A percentile compares a stretch with the other conserved stretches of the same genome.
These are phyloP conservation scores for Spilogale gracilis DNA, from an alignment of 2,113 vertebrate species.

Conservation along the genomic window DNA sequence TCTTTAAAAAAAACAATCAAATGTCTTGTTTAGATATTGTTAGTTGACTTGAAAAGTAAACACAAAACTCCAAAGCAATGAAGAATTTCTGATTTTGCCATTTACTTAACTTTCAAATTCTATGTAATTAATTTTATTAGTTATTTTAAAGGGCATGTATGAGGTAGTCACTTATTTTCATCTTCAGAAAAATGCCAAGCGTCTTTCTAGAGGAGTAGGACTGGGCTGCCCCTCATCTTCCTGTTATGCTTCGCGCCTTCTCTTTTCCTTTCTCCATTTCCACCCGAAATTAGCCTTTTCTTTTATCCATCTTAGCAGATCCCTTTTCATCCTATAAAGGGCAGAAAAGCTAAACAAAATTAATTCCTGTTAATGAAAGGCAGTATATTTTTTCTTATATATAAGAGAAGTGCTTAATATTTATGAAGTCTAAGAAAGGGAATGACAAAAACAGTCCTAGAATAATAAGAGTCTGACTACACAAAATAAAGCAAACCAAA, in stretches of 20 bases:
- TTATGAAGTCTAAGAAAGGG: not conserved
- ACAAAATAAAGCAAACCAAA: not conserved
- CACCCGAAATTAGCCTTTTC: not conserved
- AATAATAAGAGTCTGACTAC: not conserved
- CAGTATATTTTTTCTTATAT: not conserved
- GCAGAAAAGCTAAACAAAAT: not conserved
- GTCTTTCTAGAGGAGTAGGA: not conserved
- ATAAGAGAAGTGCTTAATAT: not conserved
- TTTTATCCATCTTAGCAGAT: not conserved
- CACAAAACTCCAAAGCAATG: conserved; percentile 19
- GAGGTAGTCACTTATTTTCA: not conserved
- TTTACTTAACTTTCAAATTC: not conserved
- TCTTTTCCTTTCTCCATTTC: not conserved
- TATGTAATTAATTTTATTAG: not conserved
- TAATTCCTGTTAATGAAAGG: not conserved
- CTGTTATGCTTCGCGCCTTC: not conserved
- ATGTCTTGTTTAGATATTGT: not conserved
- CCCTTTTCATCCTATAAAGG: not conserved
- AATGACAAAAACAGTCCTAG: not conserved
- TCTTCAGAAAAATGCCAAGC: not conserved
- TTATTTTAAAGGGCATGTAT: not conserved
- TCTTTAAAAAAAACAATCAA: not conserved
- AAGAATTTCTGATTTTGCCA: not conserved
- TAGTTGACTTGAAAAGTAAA: not conserved
- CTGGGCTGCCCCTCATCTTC: not conserved